Conservation (phyloP, 2,113 vertebrate species). For the Pteruthius melanotis region DNA sequence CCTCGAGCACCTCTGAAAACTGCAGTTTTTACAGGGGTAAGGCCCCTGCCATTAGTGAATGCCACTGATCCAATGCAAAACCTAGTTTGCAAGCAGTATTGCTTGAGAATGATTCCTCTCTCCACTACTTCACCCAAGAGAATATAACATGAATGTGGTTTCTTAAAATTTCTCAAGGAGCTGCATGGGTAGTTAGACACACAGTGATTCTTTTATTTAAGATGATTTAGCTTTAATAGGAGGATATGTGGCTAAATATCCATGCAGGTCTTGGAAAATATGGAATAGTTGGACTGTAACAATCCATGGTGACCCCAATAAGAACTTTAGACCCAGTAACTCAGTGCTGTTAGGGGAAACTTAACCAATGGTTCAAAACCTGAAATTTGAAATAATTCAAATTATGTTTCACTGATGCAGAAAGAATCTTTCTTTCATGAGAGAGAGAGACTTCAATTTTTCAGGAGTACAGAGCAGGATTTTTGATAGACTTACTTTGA, state of each 20-base stretch:
- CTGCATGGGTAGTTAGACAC: constrained; percentile 40
- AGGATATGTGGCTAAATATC: constrained; percentile 13
- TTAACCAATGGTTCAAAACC: not conserved
- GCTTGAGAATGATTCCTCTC: not conserved
- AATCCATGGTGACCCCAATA: not conserved
- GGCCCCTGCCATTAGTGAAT: constrained; percentile 9
- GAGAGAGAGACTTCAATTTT: not conserved
- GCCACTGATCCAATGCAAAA: not conserved
- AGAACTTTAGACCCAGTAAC: not conserved
- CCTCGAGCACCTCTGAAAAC: not conserved
- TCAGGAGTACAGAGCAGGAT: not conserved
- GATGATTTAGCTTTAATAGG: constrained; percentile 36
- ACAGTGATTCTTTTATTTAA: constrained; percentile 8
- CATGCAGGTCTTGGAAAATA: constrained; percentile 16
- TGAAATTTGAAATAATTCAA: not conserved
- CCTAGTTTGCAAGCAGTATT: not conserved
- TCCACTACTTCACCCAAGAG: not conserved
- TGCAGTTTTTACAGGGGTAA: constrained; percentile 33
- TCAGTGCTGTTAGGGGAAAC: not conserved
- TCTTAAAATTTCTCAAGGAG: constrained; percentile 9
- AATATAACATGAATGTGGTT: not conserved
- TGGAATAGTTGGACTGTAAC: not conserved
- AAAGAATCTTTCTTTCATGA: not conserved
- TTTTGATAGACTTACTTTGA: not conserved
- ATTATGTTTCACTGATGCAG: not conserved